Evolutionary conservation across 2,888 invertebrate species (phyloP), one percentile per base, ranked within the genome.

Genomic region (Drosophila austrosaltans): DNA sequence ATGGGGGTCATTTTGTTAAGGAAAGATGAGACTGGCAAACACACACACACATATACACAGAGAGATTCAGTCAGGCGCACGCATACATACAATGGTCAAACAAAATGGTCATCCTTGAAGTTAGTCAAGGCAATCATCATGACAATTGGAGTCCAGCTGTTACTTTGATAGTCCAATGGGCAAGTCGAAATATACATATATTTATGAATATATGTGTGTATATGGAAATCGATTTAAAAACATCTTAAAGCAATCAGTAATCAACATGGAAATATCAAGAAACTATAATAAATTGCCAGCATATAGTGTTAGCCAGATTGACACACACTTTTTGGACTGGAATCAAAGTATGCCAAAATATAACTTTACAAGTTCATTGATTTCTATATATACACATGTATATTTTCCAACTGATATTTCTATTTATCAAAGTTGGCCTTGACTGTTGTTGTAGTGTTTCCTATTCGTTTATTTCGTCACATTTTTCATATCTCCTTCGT

Each of bases 51-150:
- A 59, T 32, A 74, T 60, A 40, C 39, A 42, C 30, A 83, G 2
- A 36, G 2, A 36, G 36, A 20, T 12, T 39, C 66, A 71, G 57
- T 39, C 48, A 25, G 30, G 30, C 61, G 53, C 61, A 64, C 63
- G 53, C 36, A 60, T 25, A 74, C 64, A 40, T 16, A 42, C 40
- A 83, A 81, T 78, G 82, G 82, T 82, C 81, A 82, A 86, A 73
- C 76, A 76, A 86, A 82, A 78, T 82, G 81, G 42, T 83, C 86
- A 83, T 82, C 82, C 87, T 86, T 82, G 87, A 40, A 72, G 81
- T 66, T 71, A 80, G 48, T 82, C 83, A 81, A 71, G 83, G 78
- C 76, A 72, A 76, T 39, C 57, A 57, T 57, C 57, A 57, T 57
- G 39, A 25, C 48, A 48, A 48, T 48, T 48, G 48, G 57, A 7